Evolutionary conservation across 2,797 vertebrate species (phyloP).

Genomic region (Alca torda): DNA sequence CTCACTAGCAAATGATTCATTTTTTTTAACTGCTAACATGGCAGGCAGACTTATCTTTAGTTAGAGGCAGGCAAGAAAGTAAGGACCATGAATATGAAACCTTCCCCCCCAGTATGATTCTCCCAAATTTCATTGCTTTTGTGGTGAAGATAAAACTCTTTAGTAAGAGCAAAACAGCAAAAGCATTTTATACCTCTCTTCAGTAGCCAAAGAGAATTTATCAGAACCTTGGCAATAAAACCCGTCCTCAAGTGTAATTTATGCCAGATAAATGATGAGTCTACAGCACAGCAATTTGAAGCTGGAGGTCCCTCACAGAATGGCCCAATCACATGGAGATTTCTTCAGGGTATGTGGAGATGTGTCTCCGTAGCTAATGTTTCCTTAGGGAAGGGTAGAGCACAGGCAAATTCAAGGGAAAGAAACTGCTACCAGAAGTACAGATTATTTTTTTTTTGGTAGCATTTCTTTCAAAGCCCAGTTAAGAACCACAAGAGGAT

Average conservation of each 20-base stretch:
- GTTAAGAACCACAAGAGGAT: neutral
- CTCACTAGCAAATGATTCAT: neutral
- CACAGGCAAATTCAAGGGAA: neutral
- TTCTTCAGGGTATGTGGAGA: neutral
- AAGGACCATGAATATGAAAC: neutral
- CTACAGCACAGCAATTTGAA: neutral
- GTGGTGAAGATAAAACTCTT: neutral
- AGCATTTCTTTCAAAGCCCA: neutral
- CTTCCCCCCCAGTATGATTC: fast-evolving
- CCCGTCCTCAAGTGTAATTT: neutral
- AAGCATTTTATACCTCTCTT: neutral
- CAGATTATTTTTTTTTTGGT: neutral
- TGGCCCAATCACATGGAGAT: neutral
- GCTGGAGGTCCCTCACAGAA: too few relatives aligned
- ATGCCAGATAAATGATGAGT: neutral
- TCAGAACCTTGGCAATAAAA: neutral
- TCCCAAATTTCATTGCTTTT: neutral
- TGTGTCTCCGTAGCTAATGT: neutral
- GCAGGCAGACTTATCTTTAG: neutral
- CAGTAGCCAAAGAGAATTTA: neutral
- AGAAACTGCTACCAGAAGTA: neutral
- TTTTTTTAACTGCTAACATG: neutral
- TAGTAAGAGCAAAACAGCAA: neutral
- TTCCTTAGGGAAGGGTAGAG: neutral
- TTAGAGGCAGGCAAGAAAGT: neutral